These are phyloP conservation scores for Bombus ignitus DNA, from an alignment of 1,140 invertebrate genomes.

Conservation along the genomic window DNA sequence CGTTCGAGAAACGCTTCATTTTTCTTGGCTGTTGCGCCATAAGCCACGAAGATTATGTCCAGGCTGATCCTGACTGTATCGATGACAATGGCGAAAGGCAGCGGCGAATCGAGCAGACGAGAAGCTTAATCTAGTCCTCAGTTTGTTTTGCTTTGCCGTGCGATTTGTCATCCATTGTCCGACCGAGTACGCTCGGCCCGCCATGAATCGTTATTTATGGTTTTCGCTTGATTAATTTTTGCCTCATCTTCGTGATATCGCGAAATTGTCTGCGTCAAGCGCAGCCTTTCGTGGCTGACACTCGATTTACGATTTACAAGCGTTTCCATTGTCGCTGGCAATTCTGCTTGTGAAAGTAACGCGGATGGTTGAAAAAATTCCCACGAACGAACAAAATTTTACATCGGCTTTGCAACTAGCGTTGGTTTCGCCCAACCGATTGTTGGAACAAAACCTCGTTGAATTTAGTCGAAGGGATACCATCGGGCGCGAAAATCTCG, in stretches of 20 bases:
- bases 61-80: constrained; percentile 63
- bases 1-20: constrained; percentile 68
- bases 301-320: constrained; percentile 47
- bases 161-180: constrained; percentile 80
- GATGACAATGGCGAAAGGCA: constrained; percentile 70
- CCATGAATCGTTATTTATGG: constrained; percentile 75
- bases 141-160: constrained; percentile 76
- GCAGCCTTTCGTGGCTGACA: constrained; percentile 15
- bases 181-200: constrained; percentile 48
- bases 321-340: background rate
- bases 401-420: background rate
- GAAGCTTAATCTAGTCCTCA: constrained; percentile 70
- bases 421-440: background rate
- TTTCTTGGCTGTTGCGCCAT: constrained; percentile 68
- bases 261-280: constrained; percentile 56
- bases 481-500: rapidly evolving
- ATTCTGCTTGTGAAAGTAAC: background rate
- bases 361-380: background rate
- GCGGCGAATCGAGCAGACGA: constrained; percentile 51
- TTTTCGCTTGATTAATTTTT: constrained; percentile 77
- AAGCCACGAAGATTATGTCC: constrained; percentile 69
- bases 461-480: background rate
- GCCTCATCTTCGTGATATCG: constrained; percentile 59
- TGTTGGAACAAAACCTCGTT: background rate
- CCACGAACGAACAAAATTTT: background rate